Evolutionary conservation across 35 echinoderm and acorn worm species (phyloP).

Genomic region (Stichopus chloronotus): DNA sequence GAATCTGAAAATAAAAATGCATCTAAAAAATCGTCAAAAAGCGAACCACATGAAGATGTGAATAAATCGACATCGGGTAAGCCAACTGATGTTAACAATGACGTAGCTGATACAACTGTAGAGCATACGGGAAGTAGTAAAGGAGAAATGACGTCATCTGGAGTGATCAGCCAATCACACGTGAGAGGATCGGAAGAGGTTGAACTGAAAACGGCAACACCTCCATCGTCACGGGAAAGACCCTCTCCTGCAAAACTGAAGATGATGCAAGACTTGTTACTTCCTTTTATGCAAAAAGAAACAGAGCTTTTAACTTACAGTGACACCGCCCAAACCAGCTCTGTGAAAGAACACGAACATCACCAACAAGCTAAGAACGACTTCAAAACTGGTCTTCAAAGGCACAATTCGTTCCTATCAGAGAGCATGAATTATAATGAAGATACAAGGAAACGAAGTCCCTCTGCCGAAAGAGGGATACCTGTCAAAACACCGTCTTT

Average conservation of each 20-base stretch:
- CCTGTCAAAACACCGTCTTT: not conserved
- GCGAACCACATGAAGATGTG: not conserved
- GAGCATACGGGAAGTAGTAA: too few relatives aligned
- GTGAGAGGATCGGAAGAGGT: not conserved
- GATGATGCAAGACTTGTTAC: slow-evolving; percentile 22
- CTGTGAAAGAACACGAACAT: not conserved
- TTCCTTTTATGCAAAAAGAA: slow-evolving; percentile 27
- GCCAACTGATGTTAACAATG: not conserved
- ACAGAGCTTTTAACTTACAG: not conserved
- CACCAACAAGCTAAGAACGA: too few relatives aligned
- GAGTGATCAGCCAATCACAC: too few relatives aligned
- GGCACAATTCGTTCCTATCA: not conserved
- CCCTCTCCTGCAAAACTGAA: slow-evolving; percentile 9
- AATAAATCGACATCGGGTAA: not conserved
- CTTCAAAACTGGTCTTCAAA: too few relatives aligned
- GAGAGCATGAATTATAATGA: not conserved
- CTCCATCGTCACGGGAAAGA: not conserved
- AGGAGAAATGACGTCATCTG: too few relatives aligned
- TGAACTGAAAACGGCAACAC: not conserved
- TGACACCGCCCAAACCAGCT: not conserved
- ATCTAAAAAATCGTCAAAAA: not conserved
- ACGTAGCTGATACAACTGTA: too few relatives aligned
- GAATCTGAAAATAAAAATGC: not conserved
- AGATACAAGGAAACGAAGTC: not conserved
- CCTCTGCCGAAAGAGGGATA: not conserved